Conservation (phyloP, 30 jellyfish, hydroid and myxozoan genomes). For the Rhopilema esculentum region DNA sequence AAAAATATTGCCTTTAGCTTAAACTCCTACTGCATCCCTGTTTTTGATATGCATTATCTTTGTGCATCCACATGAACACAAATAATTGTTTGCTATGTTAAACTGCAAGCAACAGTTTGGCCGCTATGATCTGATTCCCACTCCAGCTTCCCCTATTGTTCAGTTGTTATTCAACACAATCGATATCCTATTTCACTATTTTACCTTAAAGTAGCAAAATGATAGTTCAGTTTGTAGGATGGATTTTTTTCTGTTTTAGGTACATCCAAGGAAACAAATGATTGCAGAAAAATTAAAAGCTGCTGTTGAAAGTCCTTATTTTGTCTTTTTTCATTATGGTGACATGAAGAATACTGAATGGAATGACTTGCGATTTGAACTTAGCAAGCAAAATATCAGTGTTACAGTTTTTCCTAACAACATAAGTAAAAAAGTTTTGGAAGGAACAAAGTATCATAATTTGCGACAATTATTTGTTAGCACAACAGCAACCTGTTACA, state of each 20-base stretch:
- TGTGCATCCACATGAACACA: no score
- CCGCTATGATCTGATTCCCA: no score
- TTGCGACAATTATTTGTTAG: constrained; percentile 49
- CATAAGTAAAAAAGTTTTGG: constrained; percentile 48
- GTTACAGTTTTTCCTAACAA: constrained; percentile 67
- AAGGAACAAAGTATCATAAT: constrained; percentile 55
- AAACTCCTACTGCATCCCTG: no score
- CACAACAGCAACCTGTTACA: constrained; percentile 67
- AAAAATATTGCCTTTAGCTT: no score
- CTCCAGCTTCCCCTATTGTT: no score
- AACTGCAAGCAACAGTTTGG: no score
- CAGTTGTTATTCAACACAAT: no score
- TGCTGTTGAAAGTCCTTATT: constrained; percentile 52
- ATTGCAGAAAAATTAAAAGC: constrained; percentile 50
- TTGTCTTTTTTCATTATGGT: constrained; percentile 64
- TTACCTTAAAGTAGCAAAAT: no score
- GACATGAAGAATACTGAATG: constrained; percentile 67
- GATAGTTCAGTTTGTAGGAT: no score
- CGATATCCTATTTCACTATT: no score
- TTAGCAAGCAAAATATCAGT: constrained; percentile 42
- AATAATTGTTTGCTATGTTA: no score
- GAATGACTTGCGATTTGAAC: constrained; percentile 71
- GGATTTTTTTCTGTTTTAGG: neutral
- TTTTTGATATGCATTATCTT: no score
- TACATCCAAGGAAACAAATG: constrained; percentile 40